Evolutionary conservation across 2,888 invertebrate genomes (phyloP), one percentile per base, ranked within the genome.

Genomic region (Drosophila anomalata): DNA sequence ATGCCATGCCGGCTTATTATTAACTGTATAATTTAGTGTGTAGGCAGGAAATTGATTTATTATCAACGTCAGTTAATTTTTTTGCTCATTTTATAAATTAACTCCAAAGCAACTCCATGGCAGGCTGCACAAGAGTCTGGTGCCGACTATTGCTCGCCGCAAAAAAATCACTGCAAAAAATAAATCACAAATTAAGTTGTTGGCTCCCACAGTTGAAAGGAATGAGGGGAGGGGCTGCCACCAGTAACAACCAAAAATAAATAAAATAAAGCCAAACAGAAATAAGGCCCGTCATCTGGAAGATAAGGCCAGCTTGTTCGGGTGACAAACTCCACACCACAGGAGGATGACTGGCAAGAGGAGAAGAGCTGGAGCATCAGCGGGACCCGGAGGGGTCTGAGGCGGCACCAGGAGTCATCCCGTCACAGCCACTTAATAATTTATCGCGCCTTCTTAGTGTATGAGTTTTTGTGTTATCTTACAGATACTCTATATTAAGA

Each of bases 11-110:
- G 76, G 77, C 86, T 85, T 82, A 82, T 83, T 83, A 86, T 83
- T 83, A 83, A 83, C 83, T 76, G 84, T 83, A 82, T 82, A 83
- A 84, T 87, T 84, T 81, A 78, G 71, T 79, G 84, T 78, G 87
- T 88, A 87, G 87, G 86, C 80, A 86, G 87, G 78, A 86, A 86
- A 87, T 88, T 82, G 77, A 80, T 88, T 88, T 88, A 86, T 82
- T 84, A 87, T 84, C 84, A 84, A 73, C 84, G 84, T 84, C 78
- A 59, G 86, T 79, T 87, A 76, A 87, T 85, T 81, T 75, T 82
- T 79, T 53, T 62, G 53, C 58, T 54, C 73, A 75, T 86, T 69
- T 75, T 71, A 74, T 65, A 73, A 83, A 72, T 71, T 83, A 79
- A 29, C 29, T 29, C 29, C 29, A 29, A 29, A 86, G 61, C 80